Percentiles rank a stretch among this genome's conserved stretches.
These are phyloP conservation scores for Phalera bucephala DNA, from an alignment of 2,888 invertebrate species.

Conservation along the genomic window DNA sequence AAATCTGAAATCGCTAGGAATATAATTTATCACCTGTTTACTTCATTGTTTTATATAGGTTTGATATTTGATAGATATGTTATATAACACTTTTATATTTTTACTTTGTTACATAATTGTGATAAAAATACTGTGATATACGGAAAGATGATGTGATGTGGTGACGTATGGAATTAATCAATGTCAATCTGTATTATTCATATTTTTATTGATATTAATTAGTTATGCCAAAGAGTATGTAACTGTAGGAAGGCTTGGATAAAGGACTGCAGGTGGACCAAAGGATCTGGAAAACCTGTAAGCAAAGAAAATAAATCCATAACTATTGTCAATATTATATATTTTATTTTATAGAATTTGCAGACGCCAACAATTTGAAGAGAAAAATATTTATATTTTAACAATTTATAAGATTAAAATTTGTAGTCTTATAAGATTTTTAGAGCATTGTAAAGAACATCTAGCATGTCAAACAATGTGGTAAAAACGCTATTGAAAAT, in stretches of 20 bases:
- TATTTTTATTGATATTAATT: background rate
- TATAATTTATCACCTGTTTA: conserved; percentile 19
- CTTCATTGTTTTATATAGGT: conserved; percentile 14
- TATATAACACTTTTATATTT: background rate
- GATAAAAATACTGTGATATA: too few relatives aligned
- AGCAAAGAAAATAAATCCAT: conserved; percentile 7
- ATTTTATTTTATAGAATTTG: conserved; percentile 51
- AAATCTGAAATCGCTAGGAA: too few relatives aligned
- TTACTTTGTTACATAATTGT: background rate
- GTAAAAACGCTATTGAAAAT: conserved; percentile 14
- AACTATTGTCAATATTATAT: conserved; percentile 28
- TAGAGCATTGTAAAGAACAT: conserved; percentile 1
- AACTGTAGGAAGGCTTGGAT: background rate
- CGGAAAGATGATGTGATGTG: conserved; percentile 9
- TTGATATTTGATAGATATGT: conserved; percentile 2
- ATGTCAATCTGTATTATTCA: background rate
- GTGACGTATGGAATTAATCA: conserved; percentile 3
- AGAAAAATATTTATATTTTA: conserved; percentile 39
- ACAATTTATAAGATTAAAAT: conserved; percentile 35
- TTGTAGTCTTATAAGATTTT: conserved; percentile 24
- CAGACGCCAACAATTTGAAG: conserved; percentile 47
- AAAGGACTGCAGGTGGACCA: conserved; percentile 3
- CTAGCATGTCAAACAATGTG: conserved; percentile 16
- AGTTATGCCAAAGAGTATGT: background rate
- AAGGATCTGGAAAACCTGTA: conserved; percentile 9